A percentile compares a stretch with the other conserved stretches of the same genome.
phyloP scores from a whole-genome alignment of 1,140 invertebrate species.

The Papilio xuthus region DNA sequence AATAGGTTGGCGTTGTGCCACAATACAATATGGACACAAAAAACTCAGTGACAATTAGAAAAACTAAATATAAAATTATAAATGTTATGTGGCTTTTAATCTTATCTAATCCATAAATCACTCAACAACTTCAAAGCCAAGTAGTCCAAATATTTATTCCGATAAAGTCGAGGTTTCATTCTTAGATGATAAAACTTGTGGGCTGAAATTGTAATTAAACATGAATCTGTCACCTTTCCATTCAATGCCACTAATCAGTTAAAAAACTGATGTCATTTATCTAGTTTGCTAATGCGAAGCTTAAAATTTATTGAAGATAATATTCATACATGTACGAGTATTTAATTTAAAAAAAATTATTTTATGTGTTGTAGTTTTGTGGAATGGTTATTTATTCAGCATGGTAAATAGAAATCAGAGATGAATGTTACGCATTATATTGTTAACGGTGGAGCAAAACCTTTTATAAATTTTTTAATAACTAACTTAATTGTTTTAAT shows the following conservation, averaged over 20 bases:
- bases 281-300: no score
- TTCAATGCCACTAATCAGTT: no score
- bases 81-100: background rate
- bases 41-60: background rate
- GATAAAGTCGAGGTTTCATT: background rate
- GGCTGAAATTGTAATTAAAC: no score
- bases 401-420: background rate
- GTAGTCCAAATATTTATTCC: background rate
- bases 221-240: no score
- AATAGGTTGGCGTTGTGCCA: background rate
- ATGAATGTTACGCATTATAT: background rate
- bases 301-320: no score
- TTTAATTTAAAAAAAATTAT: no score
- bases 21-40: background rate
- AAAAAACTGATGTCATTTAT: no score
- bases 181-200: no score
- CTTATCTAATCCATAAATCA: background rate
- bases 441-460: background rate
- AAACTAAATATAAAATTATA: background rate
- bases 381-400: background rate
- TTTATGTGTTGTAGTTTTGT: background rate
- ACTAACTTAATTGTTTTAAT: slow-evolving; percentile 3
- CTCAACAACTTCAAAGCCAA: background rate
- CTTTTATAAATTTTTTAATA: background rate
- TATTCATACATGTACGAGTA: no score